Evolutionary conservation across 2,888 invertebrate species (phyloP).

Genomic region (Leptopilina drosophilae): DNA sequence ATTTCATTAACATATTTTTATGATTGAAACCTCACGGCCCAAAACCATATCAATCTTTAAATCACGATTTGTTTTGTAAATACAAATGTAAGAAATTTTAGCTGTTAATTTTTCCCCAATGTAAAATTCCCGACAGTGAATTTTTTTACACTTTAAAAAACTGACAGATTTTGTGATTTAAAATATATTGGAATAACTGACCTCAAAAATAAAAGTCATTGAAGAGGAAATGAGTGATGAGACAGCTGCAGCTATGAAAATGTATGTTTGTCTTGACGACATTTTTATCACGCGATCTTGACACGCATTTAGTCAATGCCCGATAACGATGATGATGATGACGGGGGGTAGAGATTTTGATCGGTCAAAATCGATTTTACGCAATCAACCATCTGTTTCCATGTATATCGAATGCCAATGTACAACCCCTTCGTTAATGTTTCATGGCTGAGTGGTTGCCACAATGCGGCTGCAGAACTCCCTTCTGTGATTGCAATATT

Average conservation of each 20-base stretch:
- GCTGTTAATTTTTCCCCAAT: neutral
- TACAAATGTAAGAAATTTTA: neutral
- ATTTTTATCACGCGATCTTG: slow-evolving; percentile 33
- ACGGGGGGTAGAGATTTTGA: slow-evolving; percentile 55
- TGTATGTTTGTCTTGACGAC: slow-evolving; percentile 6
- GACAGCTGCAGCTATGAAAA: slow-evolving; percentile 32
- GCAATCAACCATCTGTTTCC: slow-evolving; percentile 51
- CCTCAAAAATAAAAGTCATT: slow-evolving; percentile 27
- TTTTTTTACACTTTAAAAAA: slow-evolving; percentile 27
- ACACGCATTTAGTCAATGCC: slow-evolving; percentile 31
- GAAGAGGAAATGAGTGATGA: slow-evolving; percentile 28
- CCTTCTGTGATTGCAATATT: slow-evolving; percentile 44
- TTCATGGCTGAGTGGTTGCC: slow-evolving; percentile 58
- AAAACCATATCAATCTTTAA: no score
- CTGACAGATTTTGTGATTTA: slow-evolving; percentile 6
- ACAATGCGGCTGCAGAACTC: slow-evolving; percentile 48
- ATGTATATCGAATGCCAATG: slow-evolving; percentile 53
- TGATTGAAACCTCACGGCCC: no score
- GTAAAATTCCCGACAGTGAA: neutral
- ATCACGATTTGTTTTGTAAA: no score
- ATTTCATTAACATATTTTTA: no score
- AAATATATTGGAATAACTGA: neutral
- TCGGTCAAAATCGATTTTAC: slow-evolving; percentile 51
- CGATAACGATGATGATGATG: slow-evolving; percentile 31
- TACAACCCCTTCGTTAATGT: slow-evolving; percentile 53